Base-by-base conservation (phyloP, 2,797 vertebrate genomes). In the Sebastolobus altivelis region DNA sequence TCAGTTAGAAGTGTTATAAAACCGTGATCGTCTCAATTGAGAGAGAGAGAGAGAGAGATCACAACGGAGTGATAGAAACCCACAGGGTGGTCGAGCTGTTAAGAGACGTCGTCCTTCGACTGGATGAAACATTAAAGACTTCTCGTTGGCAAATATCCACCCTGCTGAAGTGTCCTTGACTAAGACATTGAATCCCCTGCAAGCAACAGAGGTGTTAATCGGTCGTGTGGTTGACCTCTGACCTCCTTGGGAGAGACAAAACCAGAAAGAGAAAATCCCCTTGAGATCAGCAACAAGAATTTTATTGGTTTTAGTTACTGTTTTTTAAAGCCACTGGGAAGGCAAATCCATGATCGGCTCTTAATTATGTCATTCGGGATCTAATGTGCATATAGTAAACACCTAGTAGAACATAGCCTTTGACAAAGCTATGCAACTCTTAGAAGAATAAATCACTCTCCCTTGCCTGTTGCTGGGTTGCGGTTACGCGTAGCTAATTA, bases 11-110 rank as follows among this genome's bases (percentile, higher is more conserved):
- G 3, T 14, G 27, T 14, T 58, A 49, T 87, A 77, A 84, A 84
- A 75, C 65, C 61, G 35, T 4, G 31, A 59, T 84, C n/a, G 80
- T 85, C 82, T 69, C 55, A n/a, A 6, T 31, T 75, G 49, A 20
- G 46, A 18, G 16, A 22, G 9, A 20, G 46, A 18, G 16, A 22
- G 9, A 4, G 52, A 54, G 52, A 11, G n/a, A 54, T 54, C 52
- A 54, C 52, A 54, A 54, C 22, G 52, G 77, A 74, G 71, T n/a
- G 72, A 68, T 71, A 61, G 54, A 38, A 75, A 27, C 46, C 1
- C 1, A 37, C 63, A 38, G 25, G 31, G 25, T 13, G 75, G 67
- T 16, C 27, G 4, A 37, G 35, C 27, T 49, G 11, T 67, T 49
- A 1, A 1, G 20, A 69, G 20, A 40, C 22, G 0, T 20, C 2